Evolutionary conservation across 2,888 invertebrate species (phyloP), one percentile per base, ranked within the genome.

Genomic region (Agonopterix arenella): DNA sequence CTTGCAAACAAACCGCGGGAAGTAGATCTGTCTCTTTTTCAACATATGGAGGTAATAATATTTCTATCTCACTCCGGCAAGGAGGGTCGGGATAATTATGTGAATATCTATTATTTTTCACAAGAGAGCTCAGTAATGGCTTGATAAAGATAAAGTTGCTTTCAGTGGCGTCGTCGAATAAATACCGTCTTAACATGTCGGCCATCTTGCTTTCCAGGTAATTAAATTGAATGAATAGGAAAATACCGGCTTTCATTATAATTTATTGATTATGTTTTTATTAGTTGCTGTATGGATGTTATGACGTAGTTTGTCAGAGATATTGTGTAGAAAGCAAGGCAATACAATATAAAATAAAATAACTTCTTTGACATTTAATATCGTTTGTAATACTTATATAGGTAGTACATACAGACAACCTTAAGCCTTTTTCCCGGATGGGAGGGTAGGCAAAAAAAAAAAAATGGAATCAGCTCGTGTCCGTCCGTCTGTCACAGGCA

Each of bases 71-170:
- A 46, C 70, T 75, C 66, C 57, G 50, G 53, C 70, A 67, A 57
- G 64, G 69, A 66, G 74, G 76, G 76, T 73, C 64, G 72, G 71
- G 61, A 76, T 85, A 86, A 84, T 88, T 85, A 84, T 80, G 80
- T 82, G 83, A 76, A 80, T 77, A 84, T 82, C 84, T 85, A 85
- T 84, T 83, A 84, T 84, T 84, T 84, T 84, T 84, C 81, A 80
- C 76, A 76, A 77, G 76, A 81, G 73, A 76, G 69, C 68, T 68
- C 66, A 70, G 76, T 82, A 78, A 84, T 77, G 73, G 76, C 67
- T 79, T 74, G 73, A 80, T 80, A 74, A 77, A 78, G 78, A 77
- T 81, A 81, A 83, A 77, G 73, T 28, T 63, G 68, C 68, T 72
- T 71, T 71, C 73, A 70, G 80, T 73, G 68, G 73, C 68, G 58